Evolutionary conservation across 2,797 vertebrate genomes (phyloP).

Genomic region (Spinibarbus caldwelli): DNA sequence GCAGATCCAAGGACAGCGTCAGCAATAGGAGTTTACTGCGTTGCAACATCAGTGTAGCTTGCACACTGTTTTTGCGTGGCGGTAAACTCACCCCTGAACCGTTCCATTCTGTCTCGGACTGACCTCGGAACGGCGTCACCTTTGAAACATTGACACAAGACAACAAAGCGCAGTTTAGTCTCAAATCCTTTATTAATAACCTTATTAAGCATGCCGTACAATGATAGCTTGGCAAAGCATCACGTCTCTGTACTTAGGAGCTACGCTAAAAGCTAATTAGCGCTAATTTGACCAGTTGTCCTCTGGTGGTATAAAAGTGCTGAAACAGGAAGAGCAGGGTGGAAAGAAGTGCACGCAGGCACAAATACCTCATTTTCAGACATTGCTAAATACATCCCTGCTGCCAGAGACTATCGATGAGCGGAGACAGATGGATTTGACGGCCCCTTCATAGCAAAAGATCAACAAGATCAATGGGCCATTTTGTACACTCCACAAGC

Average conservation of each 20-base stretch:
- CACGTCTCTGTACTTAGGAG: constrained; percentile 41
- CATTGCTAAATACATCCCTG: constrained; percentile 57
- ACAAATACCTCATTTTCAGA: constrained; percentile 61
- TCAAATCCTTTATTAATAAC: constrained; percentile 31
- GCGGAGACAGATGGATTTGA: constrained; percentile 61
- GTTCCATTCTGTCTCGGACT: background rate
- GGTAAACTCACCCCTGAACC: constrained; percentile 13
- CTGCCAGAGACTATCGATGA: constrained; percentile 58
- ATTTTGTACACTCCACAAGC: constrained; percentile 57
- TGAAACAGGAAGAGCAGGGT: constrained; percentile 51
- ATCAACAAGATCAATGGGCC: constrained; percentile 61
- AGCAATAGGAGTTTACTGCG: constrained; percentile 21
- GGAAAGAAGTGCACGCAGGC: constrained; percentile 51
- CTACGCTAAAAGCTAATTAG: constrained; percentile 61
- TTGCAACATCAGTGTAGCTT: constrained; percentile 23
- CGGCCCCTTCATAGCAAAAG: constrained; percentile 61
- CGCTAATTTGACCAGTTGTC: constrained; percentile 63
- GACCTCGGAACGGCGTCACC: background rate
- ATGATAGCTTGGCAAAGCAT: constrained; percentile 28
- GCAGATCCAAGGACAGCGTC: constrained; percentile 45
- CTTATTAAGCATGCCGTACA: background rate
- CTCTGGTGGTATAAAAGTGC: constrained; percentile 53
- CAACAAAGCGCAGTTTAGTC: background rate
- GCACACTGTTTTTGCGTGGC: background rate
- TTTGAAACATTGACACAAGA: background rate